Evolutionary conservation across 2,797 vertebrate species (phyloP).

Genomic region (Dendrocincla fuliginosa): DNA sequence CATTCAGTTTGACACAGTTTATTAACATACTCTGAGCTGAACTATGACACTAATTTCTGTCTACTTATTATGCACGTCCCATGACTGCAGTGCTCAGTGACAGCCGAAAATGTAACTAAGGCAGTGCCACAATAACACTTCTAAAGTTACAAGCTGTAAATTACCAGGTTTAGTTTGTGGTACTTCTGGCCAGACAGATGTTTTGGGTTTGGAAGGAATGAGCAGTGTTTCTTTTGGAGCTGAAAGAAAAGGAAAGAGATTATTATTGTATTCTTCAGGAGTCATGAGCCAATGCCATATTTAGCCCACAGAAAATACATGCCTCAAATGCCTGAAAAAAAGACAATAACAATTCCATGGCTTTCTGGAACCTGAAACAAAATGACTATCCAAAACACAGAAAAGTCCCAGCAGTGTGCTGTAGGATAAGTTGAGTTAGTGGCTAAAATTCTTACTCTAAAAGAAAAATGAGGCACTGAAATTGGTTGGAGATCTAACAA

Average conservation of each 20-base stretch:
- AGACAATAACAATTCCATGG: constrained; percentile 36
- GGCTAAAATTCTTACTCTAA: neutral
- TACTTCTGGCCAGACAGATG: constrained; percentile 53
- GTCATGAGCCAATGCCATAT: neutral
- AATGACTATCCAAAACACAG: neutral
- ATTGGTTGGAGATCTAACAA: neutral
- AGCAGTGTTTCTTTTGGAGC: constrained; percentile 68
- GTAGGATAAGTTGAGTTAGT: neutral
- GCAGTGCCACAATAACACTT: neutral
- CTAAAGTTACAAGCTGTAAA: constrained; percentile 46
- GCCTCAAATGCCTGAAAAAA: constrained; percentile 56
- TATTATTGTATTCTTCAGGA: constrained; percentile 28
- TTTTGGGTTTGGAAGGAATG: constrained; percentile 71
- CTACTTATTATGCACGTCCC: neutral
- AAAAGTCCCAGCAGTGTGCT: neutral
- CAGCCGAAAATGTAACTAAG: neutral
- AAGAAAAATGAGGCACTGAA: neutral
- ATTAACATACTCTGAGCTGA: neutral
- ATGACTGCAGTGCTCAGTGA: neutral
- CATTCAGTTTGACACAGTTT: neutral
- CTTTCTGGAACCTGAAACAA: constrained; percentile 56
- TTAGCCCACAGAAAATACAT: constrained; percentile 52
- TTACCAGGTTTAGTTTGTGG: constrained; percentile 78
- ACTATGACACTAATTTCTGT: neutral
- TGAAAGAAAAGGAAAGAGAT: constrained; percentile 70